A percentile compares a stretch with the other conserved stretches of the same genome.
These are phyloP conservation scores for Kryptopterus vitreolus DNA, from an alignment of 2,797 vertebrate genomes.

Conservation along the genomic window DNA sequence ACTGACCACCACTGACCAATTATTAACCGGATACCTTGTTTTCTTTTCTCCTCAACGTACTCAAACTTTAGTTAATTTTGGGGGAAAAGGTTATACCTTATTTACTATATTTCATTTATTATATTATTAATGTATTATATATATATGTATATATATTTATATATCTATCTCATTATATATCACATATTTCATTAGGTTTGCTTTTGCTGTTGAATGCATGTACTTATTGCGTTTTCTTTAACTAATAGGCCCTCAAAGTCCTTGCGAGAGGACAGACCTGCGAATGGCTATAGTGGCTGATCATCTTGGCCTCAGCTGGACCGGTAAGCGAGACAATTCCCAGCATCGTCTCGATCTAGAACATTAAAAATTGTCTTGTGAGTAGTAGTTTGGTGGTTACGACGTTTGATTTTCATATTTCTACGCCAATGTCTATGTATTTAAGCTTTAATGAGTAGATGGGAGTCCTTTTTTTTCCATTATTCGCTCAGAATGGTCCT, in stretches of 20 bases:
- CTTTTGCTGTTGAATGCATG: not conserved
- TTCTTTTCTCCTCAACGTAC: constrained; percentile 67
- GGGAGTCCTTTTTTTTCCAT: not conserved
- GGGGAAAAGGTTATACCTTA: not conserved
- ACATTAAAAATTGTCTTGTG: constrained; percentile 42
- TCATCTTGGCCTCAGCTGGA: constrained; percentile 99
- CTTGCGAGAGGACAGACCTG: constrained; percentile 98
- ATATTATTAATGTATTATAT: not conserved
- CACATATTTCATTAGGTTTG: constrained; percentile 36
- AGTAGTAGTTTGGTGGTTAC: constrained; percentile 51
- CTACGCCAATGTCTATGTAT: not conserved
- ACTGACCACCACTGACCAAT: constrained; percentile 53
- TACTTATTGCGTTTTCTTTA: constrained; percentile 33
- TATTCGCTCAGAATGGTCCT: constrained; percentile 20
- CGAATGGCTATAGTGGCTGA: constrained; percentile 99
- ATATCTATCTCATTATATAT: too few species aligned
- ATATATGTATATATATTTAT: too few species aligned
- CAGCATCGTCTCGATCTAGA: constrained; percentile 62
- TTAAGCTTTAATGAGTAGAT: not conserved
- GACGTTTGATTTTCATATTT: not conserved
- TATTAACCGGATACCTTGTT: constrained; percentile 44
- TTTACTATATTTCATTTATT: too few species aligned
- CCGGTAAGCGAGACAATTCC: constrained; percentile 78
- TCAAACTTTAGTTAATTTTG: constrained; percentile 4
- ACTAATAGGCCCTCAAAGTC: constrained; percentile 96